Conservation (phyloP, 2,113 vertebrate genomes). For the Motacilla tschutschensis region DNA sequence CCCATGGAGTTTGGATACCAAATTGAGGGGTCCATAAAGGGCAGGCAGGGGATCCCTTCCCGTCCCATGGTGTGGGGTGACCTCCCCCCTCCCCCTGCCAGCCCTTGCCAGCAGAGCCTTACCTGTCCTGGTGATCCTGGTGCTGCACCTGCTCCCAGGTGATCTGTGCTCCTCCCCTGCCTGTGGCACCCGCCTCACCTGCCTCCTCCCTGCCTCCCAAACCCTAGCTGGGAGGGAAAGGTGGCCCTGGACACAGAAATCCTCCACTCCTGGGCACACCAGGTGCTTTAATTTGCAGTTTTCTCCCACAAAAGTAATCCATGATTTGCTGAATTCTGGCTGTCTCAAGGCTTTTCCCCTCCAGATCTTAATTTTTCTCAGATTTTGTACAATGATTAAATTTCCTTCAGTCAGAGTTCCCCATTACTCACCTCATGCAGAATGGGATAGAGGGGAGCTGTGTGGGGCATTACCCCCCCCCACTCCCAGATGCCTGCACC, state of each 20-base stretch:
- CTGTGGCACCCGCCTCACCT: not conserved
- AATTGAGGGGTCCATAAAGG: not conserved
- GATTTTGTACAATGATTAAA: not conserved
- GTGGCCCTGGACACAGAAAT: too few relatives aligned
- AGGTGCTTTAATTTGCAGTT: not conserved
- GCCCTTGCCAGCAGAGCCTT: not conserved
- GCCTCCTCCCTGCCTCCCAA: not conserved
- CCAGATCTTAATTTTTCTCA: not conserved
- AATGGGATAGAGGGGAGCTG: not conserved
- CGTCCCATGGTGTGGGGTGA: rapidly evolving
- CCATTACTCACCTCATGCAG: rapidly evolving
- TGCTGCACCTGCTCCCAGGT: conserved; percentile 5
- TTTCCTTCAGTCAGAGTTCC: not conserved
- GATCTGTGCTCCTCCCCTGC: conserved; percentile 39
- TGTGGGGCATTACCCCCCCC: not conserved
- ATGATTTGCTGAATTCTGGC: not conserved
- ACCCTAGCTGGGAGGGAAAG: not conserved
- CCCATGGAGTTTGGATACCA: rapidly evolving
- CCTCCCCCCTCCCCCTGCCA: not conserved
- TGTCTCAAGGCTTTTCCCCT: rapidly evolving
- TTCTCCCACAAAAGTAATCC: not conserved
- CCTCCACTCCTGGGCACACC: not conserved
- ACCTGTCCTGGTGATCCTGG: not conserved
- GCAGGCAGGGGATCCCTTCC: not conserved
- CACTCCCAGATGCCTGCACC: rapidly evolving